Base-by-base conservation (phyloP, 2,113 vertebrate species). In the Rhagologus leucostigma region DNA sequence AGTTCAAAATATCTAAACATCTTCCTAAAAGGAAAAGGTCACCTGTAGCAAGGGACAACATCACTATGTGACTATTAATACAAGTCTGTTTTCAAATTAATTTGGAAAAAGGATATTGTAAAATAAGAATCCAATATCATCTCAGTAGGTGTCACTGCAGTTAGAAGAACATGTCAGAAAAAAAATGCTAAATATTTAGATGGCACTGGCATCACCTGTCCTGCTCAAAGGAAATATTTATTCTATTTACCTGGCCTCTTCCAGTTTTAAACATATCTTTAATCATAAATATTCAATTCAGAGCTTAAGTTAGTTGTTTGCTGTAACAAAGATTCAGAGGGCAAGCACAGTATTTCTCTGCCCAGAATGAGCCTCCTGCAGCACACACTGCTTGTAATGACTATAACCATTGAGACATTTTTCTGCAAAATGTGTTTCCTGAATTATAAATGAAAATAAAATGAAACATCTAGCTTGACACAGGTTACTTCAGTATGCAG, bases 101-200 rank as follows among this genome's bases (percentile, higher is more conserved):
- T 96, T 96, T 93, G 84, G 88, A 83, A 90, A 97, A 96, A 93
- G 64, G 16, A 55, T 96, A 87, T 74, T 93, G 78, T 81, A 92
- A 93, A 97, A 87, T 59, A 87, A 94, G 64, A 95, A 93, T 91
- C 75, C 84, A 94, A 59, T 89, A 71, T 49, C 70, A 91, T 90
- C 90, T 97, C 97, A 97, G 97, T 81, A 97, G 95, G 82, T 97
- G 93, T 96, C 96, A 96, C 77, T 94, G 89, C 70, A 93, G 65
- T 89, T 91, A 92, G 96, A 87, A 96, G 39, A 96, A 97, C 39
- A 14, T 15, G 69, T 29, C 63, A 76, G 83, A 93, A 76, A 62
- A 95, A 35, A 46, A 93, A 87, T 19, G 55, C 20, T 63, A 75
- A 95, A 84, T 89, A 91, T 96, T 62, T 67, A 90, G 62, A 91